Percentiles rank a stretch among this genome's conserved stretches.
Conservation (phyloP, 2,113 vertebrate genomes). For the Phalacrocorax pelagicus region DNA sequence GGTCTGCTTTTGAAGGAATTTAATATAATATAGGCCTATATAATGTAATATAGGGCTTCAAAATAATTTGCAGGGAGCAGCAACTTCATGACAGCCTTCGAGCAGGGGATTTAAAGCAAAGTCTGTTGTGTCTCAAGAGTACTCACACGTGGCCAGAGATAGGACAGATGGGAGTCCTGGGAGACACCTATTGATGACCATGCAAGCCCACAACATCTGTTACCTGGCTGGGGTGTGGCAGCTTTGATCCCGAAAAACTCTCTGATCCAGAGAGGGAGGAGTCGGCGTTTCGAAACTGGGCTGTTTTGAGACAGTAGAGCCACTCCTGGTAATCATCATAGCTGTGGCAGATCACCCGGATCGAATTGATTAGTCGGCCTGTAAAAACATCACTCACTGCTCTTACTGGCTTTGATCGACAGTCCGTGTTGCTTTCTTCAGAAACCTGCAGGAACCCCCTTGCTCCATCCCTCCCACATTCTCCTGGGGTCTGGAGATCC, state of each 20-base stretch:
- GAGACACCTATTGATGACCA: neutral
- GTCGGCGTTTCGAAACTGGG: slow-evolving; percentile 45
- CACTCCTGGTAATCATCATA: slow-evolving; percentile 75
- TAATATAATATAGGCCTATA: neutral
- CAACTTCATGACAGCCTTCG: neutral
- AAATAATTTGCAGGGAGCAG: neutral
- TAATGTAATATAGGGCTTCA: neutral
- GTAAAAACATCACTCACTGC: neutral
- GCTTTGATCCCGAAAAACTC: slow-evolving; percentile 58
- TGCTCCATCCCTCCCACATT: rapidly evolving
- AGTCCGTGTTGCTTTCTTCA: rapidly evolving
- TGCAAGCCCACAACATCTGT: neutral
- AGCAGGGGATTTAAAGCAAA: neutral
- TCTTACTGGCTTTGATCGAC: rapidly evolving
- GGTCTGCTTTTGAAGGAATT: neutral
- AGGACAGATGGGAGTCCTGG: neutral
- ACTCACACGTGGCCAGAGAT: neutral
- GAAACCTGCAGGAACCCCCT: neutral
- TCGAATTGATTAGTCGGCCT: slow-evolving; percentile 79
- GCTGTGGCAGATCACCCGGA: slow-evolving; percentile 76
- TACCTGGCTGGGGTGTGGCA: slow-evolving; percentile 51
- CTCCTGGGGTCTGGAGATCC: rapidly evolving
- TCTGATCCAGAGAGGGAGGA: slow-evolving; percentile 63
- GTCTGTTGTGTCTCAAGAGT: neutral
- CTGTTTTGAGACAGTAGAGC: slow-evolving; percentile 71